Conservation (phyloP, 1,140 invertebrate genomes). For the Sarcophaga bullata region DNA sequence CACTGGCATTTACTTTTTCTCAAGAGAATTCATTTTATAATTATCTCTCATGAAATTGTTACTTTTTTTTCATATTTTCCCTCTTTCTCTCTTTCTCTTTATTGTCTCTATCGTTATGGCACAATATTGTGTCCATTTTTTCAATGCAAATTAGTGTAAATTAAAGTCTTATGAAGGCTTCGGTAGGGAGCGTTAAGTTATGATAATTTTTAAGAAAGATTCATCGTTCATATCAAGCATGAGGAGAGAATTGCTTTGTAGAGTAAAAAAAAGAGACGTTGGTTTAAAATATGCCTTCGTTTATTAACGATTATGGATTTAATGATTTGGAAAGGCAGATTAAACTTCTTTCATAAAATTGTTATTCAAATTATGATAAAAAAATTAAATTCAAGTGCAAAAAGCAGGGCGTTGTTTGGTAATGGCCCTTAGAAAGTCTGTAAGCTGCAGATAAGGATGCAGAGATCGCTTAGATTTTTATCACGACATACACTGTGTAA, state of each 20-base stretch:
- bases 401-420: too few species aligned
- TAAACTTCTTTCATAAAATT: too few species aligned
- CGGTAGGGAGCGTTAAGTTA: constrained; percentile 25
- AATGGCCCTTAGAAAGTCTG: too few species aligned
- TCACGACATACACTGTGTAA: too few species aligned
- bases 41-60: neutral
- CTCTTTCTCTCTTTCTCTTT: too few species aligned
- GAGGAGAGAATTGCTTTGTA: too few species aligned
- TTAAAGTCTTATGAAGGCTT: constrained; percentile 46
- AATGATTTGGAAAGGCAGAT: neutral
- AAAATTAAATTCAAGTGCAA: too few species aligned
- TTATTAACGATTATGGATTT: constrained; percentile 5
- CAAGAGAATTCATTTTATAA: constrained; percentile 10
- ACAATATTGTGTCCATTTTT: constrained; percentile 44
- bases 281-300: neutral
- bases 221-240: neutral
- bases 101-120: too few species aligned
- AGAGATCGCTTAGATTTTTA: too few species aligned
- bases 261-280: too few species aligned
- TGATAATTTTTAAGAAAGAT: constrained; percentile 16
- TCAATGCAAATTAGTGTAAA: constrained; percentile 9
- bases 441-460: too few species aligned
- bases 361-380: too few species aligned
- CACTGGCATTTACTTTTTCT: constrained; percentile 9
- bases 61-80: constrained; percentile 58